Base-by-base conservation (phyloP, 2,113 vertebrate genomes). In the Psilopogon haemacephalus region DNA sequence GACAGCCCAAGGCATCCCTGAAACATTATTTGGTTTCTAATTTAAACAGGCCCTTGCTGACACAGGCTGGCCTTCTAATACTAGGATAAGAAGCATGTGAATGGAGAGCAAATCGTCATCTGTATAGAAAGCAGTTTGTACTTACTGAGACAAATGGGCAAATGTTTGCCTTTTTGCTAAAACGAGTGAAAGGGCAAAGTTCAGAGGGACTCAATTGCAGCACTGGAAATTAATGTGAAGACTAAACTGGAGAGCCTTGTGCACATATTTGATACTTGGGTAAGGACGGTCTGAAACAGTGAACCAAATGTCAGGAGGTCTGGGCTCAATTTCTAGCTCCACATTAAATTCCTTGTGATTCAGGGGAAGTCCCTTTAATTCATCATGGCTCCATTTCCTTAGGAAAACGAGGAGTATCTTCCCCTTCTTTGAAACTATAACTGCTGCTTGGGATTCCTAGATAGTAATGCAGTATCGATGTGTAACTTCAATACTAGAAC, bases 1-100 rank as follows among this genome's bases (percentile, higher is more conserved):
- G 89, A 96, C 85, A 94, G 96, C 95, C 93, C 76, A 86, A 94
- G 94, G 93, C 95, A 84, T 89, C 96, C 89, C 94, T 92, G 82
- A 94, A 94, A 93, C 72, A 93, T 75, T 74, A 90, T 91, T 96
- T 95, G 82, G 72, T 96, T 96, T 95, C 94, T 96, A 96, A 96
- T 96, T 96, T 96, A 91, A 96, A 96, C 62, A 73, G 93, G 93
- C 87, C 93, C 89, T 94, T 65, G 69, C 94, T 96, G 93, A 95
- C 94, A 94, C 87, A 91, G 88, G 91, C 93, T 88, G 75, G 85
- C 89, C 94, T 95, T 95, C 95, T 71, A 94, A 89, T 84, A 88
- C 56, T 64, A 68, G 91, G 87, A 91, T 77, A 75, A 91, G 94
- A 89, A 88, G 89, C 93, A 88, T 91, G 69, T 95, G 93, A 96